Base-by-base conservation (phyloP, 1,140 invertebrate species). In the Panagrolaimus sp. region DNA sequence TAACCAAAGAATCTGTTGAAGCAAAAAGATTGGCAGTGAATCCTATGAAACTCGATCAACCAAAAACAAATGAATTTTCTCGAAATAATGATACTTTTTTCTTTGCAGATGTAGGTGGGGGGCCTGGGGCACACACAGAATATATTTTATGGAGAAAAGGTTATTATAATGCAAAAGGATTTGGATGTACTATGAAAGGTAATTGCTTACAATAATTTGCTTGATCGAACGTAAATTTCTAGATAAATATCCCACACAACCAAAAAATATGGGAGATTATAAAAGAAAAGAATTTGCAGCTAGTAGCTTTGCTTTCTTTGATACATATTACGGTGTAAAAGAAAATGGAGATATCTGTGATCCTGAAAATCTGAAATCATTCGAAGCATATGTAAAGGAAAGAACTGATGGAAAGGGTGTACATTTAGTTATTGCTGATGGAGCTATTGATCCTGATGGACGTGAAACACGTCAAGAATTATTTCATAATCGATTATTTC, bases 401-500 rank as follows among this genome's bases (percentile, higher is more conserved):
- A 27, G 27, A 57, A 57, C 51, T 13, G 27, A 20, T 11, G 27
- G 27, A 16, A 57, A 57, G 20, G 51, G 51, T 20, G 51, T 57
- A 20, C 20, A 57, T 27, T 57, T 57, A 11, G 51, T 57, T 27
- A 16, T 20, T 3, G 51, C 13, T 20, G 20, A 25, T 27, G 51
- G 13, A n/a, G 20, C 20, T 13, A 11, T 25, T 25, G 20, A 57
- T 16, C 51, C 51, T 9, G 51, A 57, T 57, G 51, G 51, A 20
- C 51, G 51, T 57, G 51, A 57, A 57, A 57, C 27, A 11, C 20
- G 20, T 11, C 51, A 57, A 57, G 51, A 57, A 57, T 25, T 57
- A 20, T 27, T 57, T 20, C 51, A 57, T 20, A 20, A 57, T 16
- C 20, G 27, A 57, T 11, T 57, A 11, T 57, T 57, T 13, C 51